Conservation (phyloP, 2,888 invertebrate genomes). For the Zygogramma bicolorata region DNA sequence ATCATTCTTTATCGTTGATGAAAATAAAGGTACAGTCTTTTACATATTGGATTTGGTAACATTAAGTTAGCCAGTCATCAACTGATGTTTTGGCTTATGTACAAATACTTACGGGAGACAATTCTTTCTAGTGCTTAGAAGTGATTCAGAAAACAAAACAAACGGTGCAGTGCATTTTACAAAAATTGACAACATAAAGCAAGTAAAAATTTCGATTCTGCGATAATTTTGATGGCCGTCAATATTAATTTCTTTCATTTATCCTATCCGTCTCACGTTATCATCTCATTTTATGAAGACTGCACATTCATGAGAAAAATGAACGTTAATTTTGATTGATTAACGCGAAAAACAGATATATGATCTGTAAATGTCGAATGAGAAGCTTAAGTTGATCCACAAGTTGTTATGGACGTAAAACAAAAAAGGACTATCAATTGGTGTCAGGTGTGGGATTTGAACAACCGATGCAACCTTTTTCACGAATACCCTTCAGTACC, state of each 20-base stretch:
- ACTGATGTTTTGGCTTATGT: conserved; percentile 4
- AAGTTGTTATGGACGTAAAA: background rate
- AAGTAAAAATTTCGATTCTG: too few species aligned
- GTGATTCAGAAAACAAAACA: background rate
- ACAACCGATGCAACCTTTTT: too few species aligned
- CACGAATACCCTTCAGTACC: too few species aligned
- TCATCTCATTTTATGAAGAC: too few species aligned
- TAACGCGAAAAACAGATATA: background rate
- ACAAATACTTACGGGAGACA: background rate
- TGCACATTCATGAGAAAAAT: background rate
- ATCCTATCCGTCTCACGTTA: too few species aligned
- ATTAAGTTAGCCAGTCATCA: background rate
- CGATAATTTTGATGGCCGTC: too few species aligned
- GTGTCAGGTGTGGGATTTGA: background rate
- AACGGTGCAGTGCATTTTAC: too few species aligned
- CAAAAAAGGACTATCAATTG: background rate
- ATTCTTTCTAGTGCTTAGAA: background rate
- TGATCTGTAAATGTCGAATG: background rate
- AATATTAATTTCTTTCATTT: too few species aligned
- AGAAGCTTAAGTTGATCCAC: background rate
- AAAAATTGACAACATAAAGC: too few species aligned
- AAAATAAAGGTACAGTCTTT: conserved; percentile 19
- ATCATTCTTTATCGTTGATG: background rate
- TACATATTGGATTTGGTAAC: conserved; percentile 15
- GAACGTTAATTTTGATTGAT: background rate